Evolutionary conservation across 2,888 invertebrate genomes (phyloP).

Genomic region (Drosophila stalkeri): DNA sequence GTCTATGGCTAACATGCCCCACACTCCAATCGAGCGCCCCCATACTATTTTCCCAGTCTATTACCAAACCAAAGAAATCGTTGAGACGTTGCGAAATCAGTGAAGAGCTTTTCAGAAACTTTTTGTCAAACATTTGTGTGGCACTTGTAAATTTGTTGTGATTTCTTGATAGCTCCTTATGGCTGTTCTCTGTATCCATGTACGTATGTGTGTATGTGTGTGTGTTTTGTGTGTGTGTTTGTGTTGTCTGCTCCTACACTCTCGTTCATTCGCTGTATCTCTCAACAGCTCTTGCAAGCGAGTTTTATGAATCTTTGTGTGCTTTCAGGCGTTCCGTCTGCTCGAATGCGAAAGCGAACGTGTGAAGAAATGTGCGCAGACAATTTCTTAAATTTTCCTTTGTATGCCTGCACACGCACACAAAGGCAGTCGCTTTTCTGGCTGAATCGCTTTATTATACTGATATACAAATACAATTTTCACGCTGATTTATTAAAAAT

Average conservation of each 20-base stretch:
- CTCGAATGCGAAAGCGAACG: slow-evolving; percentile 56
- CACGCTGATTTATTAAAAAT: slow-evolving; percentile 65
- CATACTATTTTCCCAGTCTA: slow-evolving; percentile 23
- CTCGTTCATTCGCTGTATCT: not conserved
- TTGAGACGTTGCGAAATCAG: slow-evolving; percentile 77
- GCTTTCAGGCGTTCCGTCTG: slow-evolving; percentile 62
- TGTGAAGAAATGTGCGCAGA: slow-evolving; percentile 60
- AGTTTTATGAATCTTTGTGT: slow-evolving; percentile 75
- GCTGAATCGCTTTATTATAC: slow-evolving; percentile 74
- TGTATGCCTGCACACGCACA: slow-evolving; percentile 3
- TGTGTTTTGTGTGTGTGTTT: slow-evolving; percentile 25
- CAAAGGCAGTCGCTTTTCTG: slow-evolving; percentile 61
- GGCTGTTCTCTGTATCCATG: slow-evolving; percentile 30
- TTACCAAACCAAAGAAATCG: slow-evolving; percentile 62
- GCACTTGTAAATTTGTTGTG: slow-evolving; percentile 80
- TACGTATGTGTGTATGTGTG: slow-evolving; percentile 7
- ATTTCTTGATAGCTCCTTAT: slow-evolving; percentile 78
- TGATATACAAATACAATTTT: slow-evolving; percentile 61
- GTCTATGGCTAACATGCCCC: slow-evolving; percentile 56
- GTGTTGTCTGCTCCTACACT: slow-evolving; percentile 19
- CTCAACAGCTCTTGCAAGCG: slow-evolving; percentile 35
- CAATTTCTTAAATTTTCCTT: slow-evolving; percentile 31
- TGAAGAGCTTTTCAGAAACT: slow-evolving; percentile 76
- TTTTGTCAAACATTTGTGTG: slow-evolving; percentile 81
- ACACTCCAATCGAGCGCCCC: not conserved